These are phyloP conservation scores for Oceanites oceanicus DNA, from an alignment of 2,113 vertebrate genomes.

Conservation along the genomic window DNA sequence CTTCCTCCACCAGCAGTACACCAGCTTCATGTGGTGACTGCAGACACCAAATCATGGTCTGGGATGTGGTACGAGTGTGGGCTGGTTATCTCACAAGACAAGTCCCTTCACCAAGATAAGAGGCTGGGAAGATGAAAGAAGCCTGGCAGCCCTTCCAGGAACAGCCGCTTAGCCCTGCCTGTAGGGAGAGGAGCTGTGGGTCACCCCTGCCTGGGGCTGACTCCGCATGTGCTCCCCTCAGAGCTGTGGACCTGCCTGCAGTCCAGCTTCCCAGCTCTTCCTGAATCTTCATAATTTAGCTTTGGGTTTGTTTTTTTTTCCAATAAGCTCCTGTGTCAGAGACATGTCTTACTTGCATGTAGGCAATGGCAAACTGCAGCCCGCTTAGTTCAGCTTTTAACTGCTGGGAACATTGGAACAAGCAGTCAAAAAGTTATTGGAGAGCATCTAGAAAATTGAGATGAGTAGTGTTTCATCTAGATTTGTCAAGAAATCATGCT, in stretches of 20 bases:
- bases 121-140: background rate
- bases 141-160: background rate
- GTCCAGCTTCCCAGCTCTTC: background rate
- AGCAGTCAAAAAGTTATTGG: background rate
- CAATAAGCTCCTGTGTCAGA: background rate
- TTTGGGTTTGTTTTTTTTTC: background rate
- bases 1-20: background rate
- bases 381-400: background rate
- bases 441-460: background rate
- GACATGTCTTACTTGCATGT: too few relatives aligned
- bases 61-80: background rate
- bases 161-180: background rate
- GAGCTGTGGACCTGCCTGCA: background rate
- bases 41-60: background rate
- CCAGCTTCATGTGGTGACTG: background rate
- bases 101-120: background rate
- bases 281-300: background rate
- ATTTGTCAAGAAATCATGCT: background rate
- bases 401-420: background rate
- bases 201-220: background rate
- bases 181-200: background rate
- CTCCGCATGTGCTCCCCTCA: background rate
- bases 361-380: background rate
- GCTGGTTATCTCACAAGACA: background rate
- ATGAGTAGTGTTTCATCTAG: background rate